These are phyloP conservation scores for Drosophila meridiana DNA, from an alignment of 2,888 invertebrate species.

Conservation along the genomic window DNA sequence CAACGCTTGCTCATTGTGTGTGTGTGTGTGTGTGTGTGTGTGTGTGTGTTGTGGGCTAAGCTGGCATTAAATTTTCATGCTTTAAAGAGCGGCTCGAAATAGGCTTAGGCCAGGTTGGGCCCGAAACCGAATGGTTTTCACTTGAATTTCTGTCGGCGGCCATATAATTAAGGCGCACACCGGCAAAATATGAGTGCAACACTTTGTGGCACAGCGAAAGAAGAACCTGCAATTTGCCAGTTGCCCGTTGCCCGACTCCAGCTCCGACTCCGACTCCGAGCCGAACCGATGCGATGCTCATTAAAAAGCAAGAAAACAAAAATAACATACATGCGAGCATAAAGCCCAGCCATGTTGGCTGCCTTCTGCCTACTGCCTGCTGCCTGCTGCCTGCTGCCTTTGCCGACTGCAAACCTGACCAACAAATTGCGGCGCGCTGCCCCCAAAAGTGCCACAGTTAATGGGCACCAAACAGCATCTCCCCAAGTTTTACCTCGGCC, in stretches of 20 bases:
- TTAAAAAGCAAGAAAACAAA: constrained; percentile 66
- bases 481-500: constrained; percentile 32
- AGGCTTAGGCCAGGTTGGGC: constrained; percentile 61
- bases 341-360: constrained; percentile 49
- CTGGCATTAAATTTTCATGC: constrained; percentile 77
- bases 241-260: constrained; percentile 44
- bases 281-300: constrained; percentile 56
- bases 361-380: constrained; percentile 15
- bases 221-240: constrained; percentile 72
- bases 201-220: constrained; percentile 52
- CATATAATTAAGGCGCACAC: constrained; percentile 78
- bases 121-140: constrained; percentile 62
- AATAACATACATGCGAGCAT: constrained; percentile 36
- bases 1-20: constrained; percentile 35
- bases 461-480: constrained; percentile 71
- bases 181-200: constrained; percentile 78
- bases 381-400: constrained; percentile 5
- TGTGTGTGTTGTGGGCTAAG: constrained; percentile 48
- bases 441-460: constrained; percentile 79
- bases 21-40: neutral
- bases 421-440: constrained; percentile 69
- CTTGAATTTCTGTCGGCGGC: constrained; percentile 77
- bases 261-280: constrained; percentile 5
- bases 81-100: constrained; percentile 78
- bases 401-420: constrained; percentile 64